Evolutionary conservation across 2,113 vertebrate species (phyloP).

Genomic region (Eurystomus gularis): DNA sequence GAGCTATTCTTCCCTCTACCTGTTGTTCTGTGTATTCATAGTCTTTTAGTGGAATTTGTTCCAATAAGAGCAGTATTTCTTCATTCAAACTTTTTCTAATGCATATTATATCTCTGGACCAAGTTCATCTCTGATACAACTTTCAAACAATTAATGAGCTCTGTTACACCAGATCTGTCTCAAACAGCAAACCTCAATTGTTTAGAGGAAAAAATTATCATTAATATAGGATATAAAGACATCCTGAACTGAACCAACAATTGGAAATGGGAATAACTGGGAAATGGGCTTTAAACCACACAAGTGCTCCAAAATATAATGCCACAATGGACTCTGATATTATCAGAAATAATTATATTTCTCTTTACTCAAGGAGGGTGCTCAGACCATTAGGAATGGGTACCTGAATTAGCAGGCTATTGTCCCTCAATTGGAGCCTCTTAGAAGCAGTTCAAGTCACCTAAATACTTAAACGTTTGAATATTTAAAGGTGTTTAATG

Average conservation of each 20-base stretch:
- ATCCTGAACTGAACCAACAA: background rate
- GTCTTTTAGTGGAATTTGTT: background rate
- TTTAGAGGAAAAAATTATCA: background rate
- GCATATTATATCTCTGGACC: background rate
- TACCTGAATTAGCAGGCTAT: background rate
- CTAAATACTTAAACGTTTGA: conserved; percentile 52
- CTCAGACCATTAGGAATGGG: background rate
- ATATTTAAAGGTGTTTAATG: conserved; percentile 41
- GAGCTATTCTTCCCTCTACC: background rate
- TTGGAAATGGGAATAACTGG: background rate
- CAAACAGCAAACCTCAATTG: background rate
- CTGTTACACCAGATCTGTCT: background rate
- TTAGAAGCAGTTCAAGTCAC: background rate
- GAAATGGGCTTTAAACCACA: background rate
- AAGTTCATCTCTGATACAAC: background rate
- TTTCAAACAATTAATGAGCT: background rate
- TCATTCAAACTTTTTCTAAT: conserved; percentile 3
- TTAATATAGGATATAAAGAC: background rate
- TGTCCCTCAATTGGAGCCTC: background rate
- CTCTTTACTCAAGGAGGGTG: background rate
- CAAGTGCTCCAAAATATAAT: background rate
- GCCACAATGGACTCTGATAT: background rate
- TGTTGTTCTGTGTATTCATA: background rate
- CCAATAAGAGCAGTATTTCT: background rate
- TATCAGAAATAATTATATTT: background rate